phyloP scores from a whole-genome alignment of 2,888 invertebrate genomes.

The Cybosia mesomella region DNA sequence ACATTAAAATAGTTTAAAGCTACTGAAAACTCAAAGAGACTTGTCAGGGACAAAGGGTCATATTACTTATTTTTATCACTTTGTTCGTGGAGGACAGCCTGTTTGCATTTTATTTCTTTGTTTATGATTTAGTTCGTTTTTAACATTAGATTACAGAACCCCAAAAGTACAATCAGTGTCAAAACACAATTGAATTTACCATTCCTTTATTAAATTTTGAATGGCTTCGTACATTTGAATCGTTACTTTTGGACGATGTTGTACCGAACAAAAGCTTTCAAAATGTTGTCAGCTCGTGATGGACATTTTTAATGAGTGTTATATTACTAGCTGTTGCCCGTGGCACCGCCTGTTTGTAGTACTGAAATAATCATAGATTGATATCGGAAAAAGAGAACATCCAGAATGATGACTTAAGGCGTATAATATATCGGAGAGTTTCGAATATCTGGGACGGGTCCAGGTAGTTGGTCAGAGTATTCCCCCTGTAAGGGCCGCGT shows the following conservation, averaged over 20 bases:
- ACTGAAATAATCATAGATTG: not conserved
- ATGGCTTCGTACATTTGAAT: not conserved
- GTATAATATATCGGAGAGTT: too few species aligned
- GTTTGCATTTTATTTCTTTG: too few species aligned
- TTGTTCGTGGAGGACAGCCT: too few species aligned
- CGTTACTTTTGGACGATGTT: not conserved
- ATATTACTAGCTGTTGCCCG: not conserved
- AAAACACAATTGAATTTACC: conserved; percentile 4
- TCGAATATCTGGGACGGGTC: too few species aligned
- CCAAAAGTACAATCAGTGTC: conserved; percentile 1
- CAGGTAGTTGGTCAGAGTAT: too few species aligned
- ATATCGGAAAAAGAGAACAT: too few species aligned
- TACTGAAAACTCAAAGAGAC: too few species aligned
- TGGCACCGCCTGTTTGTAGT: not conserved
- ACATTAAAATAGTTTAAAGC: too few species aligned
- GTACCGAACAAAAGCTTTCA: not conserved
- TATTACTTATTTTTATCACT: too few species aligned
- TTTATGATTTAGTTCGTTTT: not conserved
- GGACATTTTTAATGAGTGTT: not conserved
- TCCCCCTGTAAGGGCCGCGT: too few species aligned
- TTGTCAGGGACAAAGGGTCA: too few species aligned
- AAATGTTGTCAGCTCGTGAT: not conserved
- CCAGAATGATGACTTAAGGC: too few species aligned
- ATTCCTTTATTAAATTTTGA: conserved; percentile 4
- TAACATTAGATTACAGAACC: not conserved